Evolutionary conservation across 2,888 invertebrate genomes (phyloP), one percentile per base, ranked within the genome.

Genomic region (Cataglyphis cursor): DNA sequence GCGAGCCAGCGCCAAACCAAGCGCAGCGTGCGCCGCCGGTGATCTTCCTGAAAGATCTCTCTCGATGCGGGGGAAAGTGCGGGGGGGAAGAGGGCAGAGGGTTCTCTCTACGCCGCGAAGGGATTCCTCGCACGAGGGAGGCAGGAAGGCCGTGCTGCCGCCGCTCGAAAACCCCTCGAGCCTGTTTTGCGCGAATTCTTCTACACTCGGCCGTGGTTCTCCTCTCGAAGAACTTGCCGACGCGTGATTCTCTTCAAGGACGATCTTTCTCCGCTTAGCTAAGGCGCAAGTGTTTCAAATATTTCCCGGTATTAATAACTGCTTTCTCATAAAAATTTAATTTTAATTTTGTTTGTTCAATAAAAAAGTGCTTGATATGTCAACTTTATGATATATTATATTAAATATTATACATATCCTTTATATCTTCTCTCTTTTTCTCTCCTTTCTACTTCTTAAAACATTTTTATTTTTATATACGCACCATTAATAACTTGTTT

Each of bases 151-250:
- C 87, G 85, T 82, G 85, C 89, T 88, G 86, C 89, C 88, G 84
- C 89, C 88, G 85, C 85, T 87, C 86, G 84, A 87, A 75, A 90
- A 90, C 89, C 90, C 91, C 88, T 88, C 90, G 88, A 91, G 90
- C 88, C 91, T 91, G 88, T 90, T 90, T 91, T 90, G 90, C 90
- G 90, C 89, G 90, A 90, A 91, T 91, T 91, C 91, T 89, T 90
- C 85, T 87, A 84, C 78, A 85, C 84, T 87, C 74, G 35, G 73
- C 88, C 89, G 88, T 87, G 89, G 89, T 89, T 91, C 89, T 87
- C 91, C 54, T 84, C 82, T 59, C 86, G 64, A 76, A 83, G 83
- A 88, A 86, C 88, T 82, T 57, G 72, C 72, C 76, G 70, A 54
- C 57, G 59, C 24, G 41, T n/a, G 66, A 59, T 80, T 70, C 78